phyloP scores from a whole-genome alignment of 2,113 vertebrate species.

The Enhydra lutris region DNA sequence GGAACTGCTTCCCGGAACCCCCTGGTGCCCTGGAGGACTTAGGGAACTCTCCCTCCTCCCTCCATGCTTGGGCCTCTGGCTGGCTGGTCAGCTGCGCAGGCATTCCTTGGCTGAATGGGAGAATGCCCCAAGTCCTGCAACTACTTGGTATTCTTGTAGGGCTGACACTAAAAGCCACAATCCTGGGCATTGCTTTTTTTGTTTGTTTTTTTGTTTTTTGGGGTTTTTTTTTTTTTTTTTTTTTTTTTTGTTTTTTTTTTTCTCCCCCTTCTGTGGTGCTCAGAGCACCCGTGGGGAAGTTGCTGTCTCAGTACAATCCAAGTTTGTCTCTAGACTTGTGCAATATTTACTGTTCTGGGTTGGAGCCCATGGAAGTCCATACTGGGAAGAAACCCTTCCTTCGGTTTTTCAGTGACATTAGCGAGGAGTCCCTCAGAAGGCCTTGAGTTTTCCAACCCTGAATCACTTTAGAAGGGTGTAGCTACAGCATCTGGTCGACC shows the following conservation, averaged over 20 bases:
- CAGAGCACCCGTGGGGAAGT: conserved; percentile 46
- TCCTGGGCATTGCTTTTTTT: conserved; percentile 23
- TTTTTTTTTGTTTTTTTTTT: neutral
- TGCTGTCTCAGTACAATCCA: conserved; percentile 52
- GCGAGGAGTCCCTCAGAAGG: neutral
- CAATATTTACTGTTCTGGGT: conserved; percentile 78
- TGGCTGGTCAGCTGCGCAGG: neutral
- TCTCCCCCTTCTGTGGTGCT: conserved; percentile 22
- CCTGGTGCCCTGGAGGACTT: neutral
- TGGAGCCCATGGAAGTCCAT: conserved; percentile 42
- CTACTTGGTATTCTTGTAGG: conserved; percentile 32
- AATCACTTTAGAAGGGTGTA: conserved; percentile 8
- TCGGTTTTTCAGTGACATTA: conserved; percentile 38
- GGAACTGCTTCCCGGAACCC: conserved; percentile 31
- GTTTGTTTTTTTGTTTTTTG: too few species aligned
- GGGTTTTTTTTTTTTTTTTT: neutral
- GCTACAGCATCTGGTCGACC: conserved; percentile 6
- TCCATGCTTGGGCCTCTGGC: neutral
- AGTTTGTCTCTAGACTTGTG: conserved; percentile 77
- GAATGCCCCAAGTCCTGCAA: neutral
- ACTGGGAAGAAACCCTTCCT: conserved; percentile 46
- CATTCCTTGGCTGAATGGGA: neutral
- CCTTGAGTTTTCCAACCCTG: neutral
- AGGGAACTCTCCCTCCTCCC: neutral
- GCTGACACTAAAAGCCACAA: conserved; percentile 45